Evolutionary conservation across 1,140 invertebrate species (phyloP).

Genomic region (Mylabris phalerata): DNA sequence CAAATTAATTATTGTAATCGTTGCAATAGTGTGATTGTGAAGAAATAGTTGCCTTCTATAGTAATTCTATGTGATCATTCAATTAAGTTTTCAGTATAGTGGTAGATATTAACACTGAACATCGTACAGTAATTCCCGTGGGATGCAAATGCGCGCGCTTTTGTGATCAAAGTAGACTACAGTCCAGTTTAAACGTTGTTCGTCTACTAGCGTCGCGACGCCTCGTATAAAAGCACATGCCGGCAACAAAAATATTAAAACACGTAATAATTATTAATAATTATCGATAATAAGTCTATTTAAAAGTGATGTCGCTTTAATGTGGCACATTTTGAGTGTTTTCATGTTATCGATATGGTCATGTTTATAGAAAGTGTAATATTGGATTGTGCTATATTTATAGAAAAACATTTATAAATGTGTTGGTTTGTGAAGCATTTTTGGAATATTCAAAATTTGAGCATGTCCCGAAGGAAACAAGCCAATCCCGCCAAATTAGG

Average conservation of each 20-base stretch:
- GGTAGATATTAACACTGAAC: conserved; percentile 23
- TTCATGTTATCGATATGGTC: conserved; percentile 1
- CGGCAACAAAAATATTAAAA: neutral
- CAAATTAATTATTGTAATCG: too few species aligned
- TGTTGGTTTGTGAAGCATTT: conserved; percentile 15
- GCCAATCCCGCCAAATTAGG: conserved; percentile 35
- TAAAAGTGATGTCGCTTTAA: neutral
- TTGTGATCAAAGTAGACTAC: conserved; percentile 20
- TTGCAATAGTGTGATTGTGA: too few species aligned
- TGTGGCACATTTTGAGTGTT: conserved; percentile 2
- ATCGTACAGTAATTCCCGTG: conserved; percentile 24
- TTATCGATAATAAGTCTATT: too few species aligned
- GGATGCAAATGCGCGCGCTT: conserved; percentile 31
- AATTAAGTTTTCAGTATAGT: conserved; percentile 25
- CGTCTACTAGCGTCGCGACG: conserved; percentile 23
- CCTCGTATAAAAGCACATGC: conserved; percentile 12
- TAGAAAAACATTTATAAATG: conserved; percentile 12
- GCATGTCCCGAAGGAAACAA: conserved; percentile 34
- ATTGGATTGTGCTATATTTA: conserved; percentile 2
- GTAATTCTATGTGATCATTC: conserved; percentile 23
- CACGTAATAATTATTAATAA: too few species aligned
- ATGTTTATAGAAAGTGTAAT: conserved; percentile 2
- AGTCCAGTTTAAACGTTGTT: conserved; percentile 19
- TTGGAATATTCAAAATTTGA: conserved; percentile 12
- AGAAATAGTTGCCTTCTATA: conserved; percentile 3